Evolutionary conservation across 2,888 invertebrate species (phyloP).

Genomic region (Boloria selene): DNA sequence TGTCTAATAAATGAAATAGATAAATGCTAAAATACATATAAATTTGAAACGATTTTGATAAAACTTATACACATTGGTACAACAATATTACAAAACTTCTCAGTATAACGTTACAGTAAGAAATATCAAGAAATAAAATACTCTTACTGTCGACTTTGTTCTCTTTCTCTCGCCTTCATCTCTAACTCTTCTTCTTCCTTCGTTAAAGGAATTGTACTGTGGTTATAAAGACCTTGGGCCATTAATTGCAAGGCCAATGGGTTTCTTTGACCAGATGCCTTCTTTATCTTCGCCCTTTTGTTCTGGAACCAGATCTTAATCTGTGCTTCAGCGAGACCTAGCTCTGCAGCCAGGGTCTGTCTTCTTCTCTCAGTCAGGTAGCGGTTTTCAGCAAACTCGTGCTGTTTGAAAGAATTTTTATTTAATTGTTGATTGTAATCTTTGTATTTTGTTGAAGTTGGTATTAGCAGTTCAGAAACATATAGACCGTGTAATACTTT

Average conservation of each 20-base stretch:
- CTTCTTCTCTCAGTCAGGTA: conserved; percentile 96
- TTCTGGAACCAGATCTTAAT: conserved; percentile 99
- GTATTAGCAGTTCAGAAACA: not conserved
- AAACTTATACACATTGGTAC: not conserved
- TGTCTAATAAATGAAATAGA: not conserved
- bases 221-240: conserved; percentile 97
- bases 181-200: conserved; percentile 66
- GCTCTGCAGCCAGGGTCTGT: conserved; percentile 93
- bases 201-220: conserved; percentile 69
- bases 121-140: conserved; percentile 12
- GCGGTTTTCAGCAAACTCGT: conserved; percentile 96
- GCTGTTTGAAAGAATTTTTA: conserved; percentile 60
- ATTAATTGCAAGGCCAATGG: conserved; percentile 94
- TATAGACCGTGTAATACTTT: too few relatives aligned
- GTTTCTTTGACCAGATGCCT: conserved; percentile 92
- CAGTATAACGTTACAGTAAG: conserved; percentile 1
- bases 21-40: too few relatives aligned
- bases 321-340: conserved; percentile 97
- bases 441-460: too few relatives aligned
- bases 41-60: too few relatives aligned
- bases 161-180: conserved; percentile 74
- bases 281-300: conserved; percentile 98
- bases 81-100: not conserved
- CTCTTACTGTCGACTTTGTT: conserved; percentile 62
- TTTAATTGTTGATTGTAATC: not conserved